phyloP scores from a whole-genome alignment of 2,888 invertebrate species.

The Branchipolynoe longqiensis region DNA sequence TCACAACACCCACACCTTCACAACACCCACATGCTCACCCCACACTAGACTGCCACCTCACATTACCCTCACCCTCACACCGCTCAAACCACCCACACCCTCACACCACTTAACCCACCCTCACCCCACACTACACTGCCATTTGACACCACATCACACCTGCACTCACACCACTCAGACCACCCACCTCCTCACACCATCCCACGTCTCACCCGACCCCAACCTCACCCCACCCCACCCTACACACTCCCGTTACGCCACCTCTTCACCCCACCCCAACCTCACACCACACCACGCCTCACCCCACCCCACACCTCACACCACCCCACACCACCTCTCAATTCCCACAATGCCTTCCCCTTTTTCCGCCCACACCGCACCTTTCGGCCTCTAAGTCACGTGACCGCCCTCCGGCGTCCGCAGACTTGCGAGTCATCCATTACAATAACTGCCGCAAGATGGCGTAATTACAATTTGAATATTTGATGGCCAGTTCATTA shows the following conservation, averaged over 20 bases:
- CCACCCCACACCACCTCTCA: neutral
- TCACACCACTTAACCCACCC: neutral
- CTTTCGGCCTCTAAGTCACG: neutral
- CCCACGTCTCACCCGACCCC: neutral
- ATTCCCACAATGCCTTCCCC: neutral
- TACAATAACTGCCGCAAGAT: slow-evolving; percentile 15
- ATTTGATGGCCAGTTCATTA: slow-evolving; percentile 28
- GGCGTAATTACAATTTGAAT: slow-evolving; percentile 33
- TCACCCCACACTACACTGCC: neutral
- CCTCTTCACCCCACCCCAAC: neutral
- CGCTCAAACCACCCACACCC: neutral
- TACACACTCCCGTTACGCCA: neutral
- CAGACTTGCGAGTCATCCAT: neutral
- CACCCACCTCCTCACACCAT: neutral
- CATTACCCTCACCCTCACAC: neutral
- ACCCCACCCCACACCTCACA: neutral
- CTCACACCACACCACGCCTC: neutral
- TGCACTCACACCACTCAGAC: neutral
- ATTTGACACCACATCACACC: neutral
- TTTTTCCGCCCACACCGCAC: neutral
- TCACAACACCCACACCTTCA: neutral
- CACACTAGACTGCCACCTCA: neutral
- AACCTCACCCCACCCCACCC: neutral
- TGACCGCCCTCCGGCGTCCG: neutral
- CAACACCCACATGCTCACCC: neutral